phyloP scores from a whole-genome alignment of 1,140 invertebrate genomes.

The Habropoda laboriosa region DNA sequence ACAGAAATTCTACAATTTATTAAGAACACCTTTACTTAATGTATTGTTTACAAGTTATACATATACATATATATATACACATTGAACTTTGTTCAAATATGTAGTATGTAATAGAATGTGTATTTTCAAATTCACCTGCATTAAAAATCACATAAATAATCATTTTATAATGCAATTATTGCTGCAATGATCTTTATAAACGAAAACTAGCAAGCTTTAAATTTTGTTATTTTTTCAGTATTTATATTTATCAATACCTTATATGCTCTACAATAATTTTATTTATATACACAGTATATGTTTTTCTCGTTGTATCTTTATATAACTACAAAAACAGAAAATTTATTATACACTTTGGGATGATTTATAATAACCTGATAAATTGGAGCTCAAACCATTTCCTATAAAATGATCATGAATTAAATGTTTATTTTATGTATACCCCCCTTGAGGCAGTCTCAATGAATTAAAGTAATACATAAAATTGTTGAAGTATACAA shows the following conservation, averaged over 20 bases:
- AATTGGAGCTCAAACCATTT: conserved; percentile 39
- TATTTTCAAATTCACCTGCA: conserved; percentile 1
- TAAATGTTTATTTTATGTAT: conserved; percentile 7
- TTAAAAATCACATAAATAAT: conserved; percentile 55
- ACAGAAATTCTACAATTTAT: conserved; percentile 49
- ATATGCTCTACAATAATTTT: conserved; percentile 59
- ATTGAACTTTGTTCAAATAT: not conserved
- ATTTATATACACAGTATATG: conserved; percentile 55
- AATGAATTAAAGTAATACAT: conserved; percentile 12
- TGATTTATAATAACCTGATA: conserved; percentile 16
- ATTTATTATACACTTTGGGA: conserved; percentile 54
- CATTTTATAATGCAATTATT: conserved; percentile 31
- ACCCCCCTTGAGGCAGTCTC: conserved; percentile 25
- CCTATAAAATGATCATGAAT: conserved; percentile 18
- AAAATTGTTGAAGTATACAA: conserved; percentile 3
- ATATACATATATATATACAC: not conserved
- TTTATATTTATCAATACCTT: conserved; percentile 49
- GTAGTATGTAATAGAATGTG: conserved; percentile 19
- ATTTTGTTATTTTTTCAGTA: conserved; percentile 24
- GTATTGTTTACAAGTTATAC: conserved; percentile 16
- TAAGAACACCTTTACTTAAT: conserved; percentile 24
- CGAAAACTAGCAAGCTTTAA: conserved; percentile 29
- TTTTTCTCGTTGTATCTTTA: conserved; percentile 57
- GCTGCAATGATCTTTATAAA: conserved; percentile 25
- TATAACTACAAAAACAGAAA: conserved; percentile 60